Base-by-base conservation (phyloP, 1,140 invertebrate species). In the Eupristina koningsbergeri region DNA sequence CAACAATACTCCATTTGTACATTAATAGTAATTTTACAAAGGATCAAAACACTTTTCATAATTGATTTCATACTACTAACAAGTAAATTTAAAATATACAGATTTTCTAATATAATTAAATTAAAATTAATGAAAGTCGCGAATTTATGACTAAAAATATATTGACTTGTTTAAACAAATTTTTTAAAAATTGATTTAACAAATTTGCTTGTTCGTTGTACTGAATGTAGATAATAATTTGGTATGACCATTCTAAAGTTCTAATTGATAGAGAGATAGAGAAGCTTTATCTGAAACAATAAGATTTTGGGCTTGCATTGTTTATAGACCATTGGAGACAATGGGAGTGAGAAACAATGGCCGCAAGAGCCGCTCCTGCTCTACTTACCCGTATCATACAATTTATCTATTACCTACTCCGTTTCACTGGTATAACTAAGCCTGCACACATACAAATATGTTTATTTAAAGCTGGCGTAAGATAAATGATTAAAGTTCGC, bases 351-450 rank as follows among this genome's bases (percentile, higher is more conserved):
- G 85, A 89, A 87, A 86, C 85, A 86, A 86, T 87, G 86, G 86
- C 86, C 86, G 83, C 86, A 81, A 87, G 86, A 88, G 81, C 85
- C 81, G 87, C 77, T 86, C 86, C 88, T 87, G 86, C 84, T 88
- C 87, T 88, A 87, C 88, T 87, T 89, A 87, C 88, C 88, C 85
- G 87, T 87, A 88, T 87, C 88, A 83, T 86, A 89, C 86, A 88
- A 88, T 86, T 86, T 89, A 86, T 89, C 87, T 87, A 89, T 89
- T 88, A 87, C 86, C 73, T 89, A 87, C 84, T 88, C 88, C 82
- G 86, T 89, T 86, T 87, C 87, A 87, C 85, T 88, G 85, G 88
- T 87, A 88, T 88, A 87, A 85, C 86, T 80, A 53, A 77, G 39
- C 41, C 58, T 85, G 75, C 80, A 82, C 69, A 41, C 50, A 82